Base-by-base conservation (phyloP, 2,888 invertebrate species). In the Noctua pronuba region DNA sequence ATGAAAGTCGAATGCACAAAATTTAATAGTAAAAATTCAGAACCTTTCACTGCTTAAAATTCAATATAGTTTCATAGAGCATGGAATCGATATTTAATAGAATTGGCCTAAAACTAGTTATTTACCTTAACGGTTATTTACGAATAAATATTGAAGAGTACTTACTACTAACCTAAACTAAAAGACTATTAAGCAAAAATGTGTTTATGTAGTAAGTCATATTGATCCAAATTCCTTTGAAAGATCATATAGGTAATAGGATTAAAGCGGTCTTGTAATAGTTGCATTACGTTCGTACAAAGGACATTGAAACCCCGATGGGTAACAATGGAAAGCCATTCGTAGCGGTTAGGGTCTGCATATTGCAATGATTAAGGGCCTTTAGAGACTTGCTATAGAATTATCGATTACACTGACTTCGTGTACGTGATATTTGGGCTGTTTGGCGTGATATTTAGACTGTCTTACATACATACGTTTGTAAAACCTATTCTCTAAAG, bases 301-400 rank as follows among this genome's bases (percentile, higher is more conserved):
- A 76, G 62, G 69, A 31, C n/a, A 6, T 58, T 38, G 38, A 67
- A 46, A 38, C 58, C 55, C 7, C 41, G n/a, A 65, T 70, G 44
- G 73, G 4, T 52, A 60, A 80, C 80, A 82, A 80, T 73, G 69
- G 73, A 16, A 24, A 28, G 55, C 76, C 70, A 70, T 73, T 75
- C 70, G 76, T 69, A 31, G 65, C 21, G 79, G 58, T 46, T 31
- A n/a, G 58, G 16, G 38, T 35, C 58, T 66, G 65, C 52, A 75
- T 75, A 66, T 28, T 70, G 60, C 28, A 52, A 21, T 35, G 35
- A 68, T 60, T 31, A 52, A 55, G 18, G 24, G 28, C 13, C 41
- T 44, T 11, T 66, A 52, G n/a, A 55, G 18, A 13, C 24, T 62
- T 28, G 46, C 5, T 68, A 46, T 13, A 66, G 18, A 41, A 72